Evolutionary conservation across 2,888 invertebrate species (phyloP).

Genomic region (Leptopilina myrica): DNA sequence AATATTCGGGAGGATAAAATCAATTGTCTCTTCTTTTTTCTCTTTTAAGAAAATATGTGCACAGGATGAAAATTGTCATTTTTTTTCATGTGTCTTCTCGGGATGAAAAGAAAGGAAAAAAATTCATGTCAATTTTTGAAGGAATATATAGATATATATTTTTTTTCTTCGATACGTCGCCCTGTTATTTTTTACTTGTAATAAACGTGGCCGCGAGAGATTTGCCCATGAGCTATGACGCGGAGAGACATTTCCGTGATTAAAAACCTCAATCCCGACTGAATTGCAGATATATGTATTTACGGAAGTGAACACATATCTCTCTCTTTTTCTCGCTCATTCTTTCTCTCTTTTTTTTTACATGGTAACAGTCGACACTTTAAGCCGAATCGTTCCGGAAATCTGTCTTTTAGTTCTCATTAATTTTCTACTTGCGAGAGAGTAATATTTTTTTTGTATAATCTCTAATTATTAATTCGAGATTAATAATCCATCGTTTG

Average conservation of each 20-base stretch:
- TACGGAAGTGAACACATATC: constrained; percentile 24
- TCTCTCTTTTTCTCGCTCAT: not conserved
- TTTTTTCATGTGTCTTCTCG: not conserved
- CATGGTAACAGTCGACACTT: constrained; percentile 16
- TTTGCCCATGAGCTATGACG: constrained; percentile 60
- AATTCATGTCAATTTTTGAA: constrained; percentile 12
- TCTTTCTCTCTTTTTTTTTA: too few species aligned
- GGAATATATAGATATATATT: not conserved
- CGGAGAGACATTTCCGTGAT: constrained; percentile 69
- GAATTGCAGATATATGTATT: constrained; percentile 55
- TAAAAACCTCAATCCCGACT: constrained; percentile 69
- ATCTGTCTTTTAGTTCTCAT: constrained; percentile 28
- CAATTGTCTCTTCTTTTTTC: constrained; percentile 27
- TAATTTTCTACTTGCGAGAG: not conserved
- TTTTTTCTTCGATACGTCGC: constrained; percentile 23
- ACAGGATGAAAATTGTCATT: not conserved
- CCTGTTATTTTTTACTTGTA: constrained; percentile 56
- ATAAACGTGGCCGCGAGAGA: constrained; percentile 62
- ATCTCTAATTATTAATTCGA: not conserved
- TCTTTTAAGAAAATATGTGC: not conserved
- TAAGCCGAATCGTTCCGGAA: not conserved
- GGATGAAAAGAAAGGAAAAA: not conserved
- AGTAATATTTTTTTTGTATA: not conserved
- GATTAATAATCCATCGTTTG: too few species aligned
- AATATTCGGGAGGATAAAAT: not conserved